These are phyloP conservation scores for Chelmon rostratus DNA, from an alignment of 2,797 vertebrate genomes.

Conservation along the genomic window DNA sequence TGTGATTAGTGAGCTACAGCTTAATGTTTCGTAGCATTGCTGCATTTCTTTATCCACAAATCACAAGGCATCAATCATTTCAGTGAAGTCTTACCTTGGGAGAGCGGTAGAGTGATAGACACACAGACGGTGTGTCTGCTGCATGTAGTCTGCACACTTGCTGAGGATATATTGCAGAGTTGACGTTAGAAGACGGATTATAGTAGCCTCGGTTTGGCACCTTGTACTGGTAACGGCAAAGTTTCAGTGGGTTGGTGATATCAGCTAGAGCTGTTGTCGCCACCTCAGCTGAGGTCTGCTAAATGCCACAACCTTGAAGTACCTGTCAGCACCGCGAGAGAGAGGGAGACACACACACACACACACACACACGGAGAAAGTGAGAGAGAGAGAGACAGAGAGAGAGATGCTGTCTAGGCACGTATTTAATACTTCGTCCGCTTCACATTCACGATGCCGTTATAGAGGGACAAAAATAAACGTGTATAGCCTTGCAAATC, in stretches of 20 bases:
- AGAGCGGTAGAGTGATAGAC: constrained; percentile 13
- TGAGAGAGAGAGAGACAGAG: not conserved
- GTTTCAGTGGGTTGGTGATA: constrained; percentile 9
- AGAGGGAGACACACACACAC: too few species aligned
- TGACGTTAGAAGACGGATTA: not conserved
- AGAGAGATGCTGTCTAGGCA: constrained; percentile 10
- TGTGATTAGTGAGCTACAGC: not conserved
- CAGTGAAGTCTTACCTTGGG: constrained; percentile 49
- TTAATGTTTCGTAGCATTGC: not conserved
- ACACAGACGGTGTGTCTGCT: constrained; percentile 6
- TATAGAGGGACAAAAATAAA: not conserved
- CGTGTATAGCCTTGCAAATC: too few species aligned
- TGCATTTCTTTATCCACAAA: not conserved
- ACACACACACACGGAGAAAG: too few species aligned
- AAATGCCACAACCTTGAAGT: constrained; percentile 8
- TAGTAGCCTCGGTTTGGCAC: not conserved
- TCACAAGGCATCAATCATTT: not conserved
- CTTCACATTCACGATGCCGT: not conserved
- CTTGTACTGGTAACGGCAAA: not conserved
- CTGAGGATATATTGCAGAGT: constrained; percentile 11
- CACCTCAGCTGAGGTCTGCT: constrained; percentile 43
- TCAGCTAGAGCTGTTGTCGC: constrained; percentile 2
- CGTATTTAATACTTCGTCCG: not conserved
- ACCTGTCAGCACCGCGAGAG: constrained; percentile 45
- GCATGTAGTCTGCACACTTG: constrained; percentile 36